A percentile compares a stretch with the other conserved stretches of the same genome.
phyloP scores from a whole-genome alignment of 2,888 invertebrate genomes.

The Cerastis leucographa region DNA sequence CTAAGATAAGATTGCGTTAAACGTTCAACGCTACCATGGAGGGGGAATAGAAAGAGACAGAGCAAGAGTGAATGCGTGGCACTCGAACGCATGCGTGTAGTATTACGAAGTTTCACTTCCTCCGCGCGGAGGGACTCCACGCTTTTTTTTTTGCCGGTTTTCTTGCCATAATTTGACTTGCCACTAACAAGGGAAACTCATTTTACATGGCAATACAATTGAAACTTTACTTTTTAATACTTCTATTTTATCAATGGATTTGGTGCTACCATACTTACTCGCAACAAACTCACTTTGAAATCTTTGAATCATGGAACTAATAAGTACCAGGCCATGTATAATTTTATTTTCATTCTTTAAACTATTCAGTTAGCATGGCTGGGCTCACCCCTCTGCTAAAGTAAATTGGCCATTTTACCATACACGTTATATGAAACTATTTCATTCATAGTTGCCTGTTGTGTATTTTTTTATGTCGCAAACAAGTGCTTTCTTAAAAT shows the following conservation, averaged over 20 bases:
- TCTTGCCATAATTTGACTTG: neutral
- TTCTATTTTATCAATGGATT: constrained; percentile 28
- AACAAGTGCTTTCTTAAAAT: no score
- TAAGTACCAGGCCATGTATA: neutral
- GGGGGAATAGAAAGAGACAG: no score
- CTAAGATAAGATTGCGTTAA: no score
- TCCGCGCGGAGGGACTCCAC: no score
- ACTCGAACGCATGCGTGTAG: no score
- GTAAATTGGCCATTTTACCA: neutral
- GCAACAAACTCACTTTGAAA: neutral
- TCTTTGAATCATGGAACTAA: neutral
- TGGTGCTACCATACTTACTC: neutral
- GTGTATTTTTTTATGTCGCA: no score
- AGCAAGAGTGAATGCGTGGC: no score
- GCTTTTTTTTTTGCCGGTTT: neutral
- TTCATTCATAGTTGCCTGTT: no score
- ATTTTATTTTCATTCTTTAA: neutral
- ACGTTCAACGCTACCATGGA: no score
- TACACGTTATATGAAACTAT: neutral
- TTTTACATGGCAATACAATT: constrained; percentile 36
- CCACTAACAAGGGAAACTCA: neutral
- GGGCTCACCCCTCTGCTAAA: neutral
- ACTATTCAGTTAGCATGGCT: neutral
- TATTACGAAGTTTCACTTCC: no score
- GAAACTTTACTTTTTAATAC: constrained; percentile 4